Base-by-base conservation (phyloP, 2,113 vertebrate genomes). In the Paedocypris sp. region DNA sequence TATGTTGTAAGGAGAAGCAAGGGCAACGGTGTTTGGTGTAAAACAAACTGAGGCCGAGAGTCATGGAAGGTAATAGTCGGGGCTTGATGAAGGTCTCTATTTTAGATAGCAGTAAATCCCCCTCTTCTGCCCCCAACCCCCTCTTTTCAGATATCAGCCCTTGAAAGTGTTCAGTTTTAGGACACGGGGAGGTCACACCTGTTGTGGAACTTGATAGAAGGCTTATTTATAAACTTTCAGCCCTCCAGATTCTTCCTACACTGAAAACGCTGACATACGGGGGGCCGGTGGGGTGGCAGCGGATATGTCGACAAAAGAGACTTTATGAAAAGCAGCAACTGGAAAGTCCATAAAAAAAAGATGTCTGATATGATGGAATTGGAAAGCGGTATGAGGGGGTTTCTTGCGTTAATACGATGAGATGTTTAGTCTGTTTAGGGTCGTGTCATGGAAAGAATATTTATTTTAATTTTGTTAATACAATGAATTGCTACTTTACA, bases 201-300 rank as follows among this genome's bases (percentile, higher is more conserved):
- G 95, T 95, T 94, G 90, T 92, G 93, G 92, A 98, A 98, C 94
- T 95, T 98, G 92, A 98, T 94, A 91, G 94, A 98, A 94, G 95
- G 89, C 90, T 95, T 98, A 97, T 98, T 98, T 97, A 94, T 97
- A 98, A 97, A 98, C 92, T 95, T 97, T 93, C 91, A 86, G 89
- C 86, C 89, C 89, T 89, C 82, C 83, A 86, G 91, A 93, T 93
- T 94, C 93, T 91, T 94, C 82, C 85, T 83, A 89, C 89, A 87
- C 87, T 91, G 91, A 95, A 92, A 90, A 89, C 69, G 84, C 89
- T 88, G 88, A 90, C 92, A 86, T 88, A 86, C 81, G 86, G 84
- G 89, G 32, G 57, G 29, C 47, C 49, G 26, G 48, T 23, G 58
- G 84, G 83, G 86, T 87, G 88, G 89, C 85, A 85, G 86, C 43